Percentiles rank a stretch among this genome's conserved stretches.
phyloP scores from a whole-genome alignment of 2,888 invertebrate species.

The Bugula neritina region DNA sequence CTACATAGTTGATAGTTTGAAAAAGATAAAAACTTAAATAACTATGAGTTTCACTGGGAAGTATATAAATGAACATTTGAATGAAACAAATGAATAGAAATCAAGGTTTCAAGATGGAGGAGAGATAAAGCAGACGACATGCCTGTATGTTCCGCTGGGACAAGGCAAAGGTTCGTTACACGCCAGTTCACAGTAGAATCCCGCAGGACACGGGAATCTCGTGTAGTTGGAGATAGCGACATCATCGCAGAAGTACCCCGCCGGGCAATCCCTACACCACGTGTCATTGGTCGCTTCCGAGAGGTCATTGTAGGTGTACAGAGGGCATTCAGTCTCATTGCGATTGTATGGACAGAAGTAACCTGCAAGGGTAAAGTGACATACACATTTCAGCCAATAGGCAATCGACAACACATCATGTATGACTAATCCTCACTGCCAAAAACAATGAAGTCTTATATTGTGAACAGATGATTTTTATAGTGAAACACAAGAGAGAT shows the following conservation, averaged over 20 bases:
- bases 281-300: conserved; percentile 37
- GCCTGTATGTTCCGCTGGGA: conserved; percentile 49
- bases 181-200: conserved; percentile 45
- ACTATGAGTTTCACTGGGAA: too few relatives aligned
- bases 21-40: too few relatives aligned
- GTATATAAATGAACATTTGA: too few relatives aligned
- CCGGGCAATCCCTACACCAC: conserved; percentile 43
- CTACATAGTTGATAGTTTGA: too few relatives aligned
- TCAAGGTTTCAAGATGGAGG: too few relatives aligned
- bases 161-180: conserved; percentile 40
- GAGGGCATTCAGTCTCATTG: conserved; percentile 34
- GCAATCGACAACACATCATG: too few relatives aligned
- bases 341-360: conserved; percentile 40
- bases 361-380: conserved; percentile 33
- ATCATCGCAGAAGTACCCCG: conserved; percentile 42
- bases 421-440: too few relatives aligned
- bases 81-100: too few relatives aligned
- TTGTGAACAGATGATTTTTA: too few relatives aligned
- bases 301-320: conserved; percentile 39
- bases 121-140: not conserved
- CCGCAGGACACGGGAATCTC: conserved; percentile 43
- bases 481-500: too few relatives aligned
- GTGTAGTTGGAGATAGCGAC: conserved; percentile 40
- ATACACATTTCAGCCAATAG: too few relatives aligned
- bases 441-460: too few relatives aligned